Conservation (phyloP, 2,797 vertebrate genomes). For the Chrosomus eos region DNA sequence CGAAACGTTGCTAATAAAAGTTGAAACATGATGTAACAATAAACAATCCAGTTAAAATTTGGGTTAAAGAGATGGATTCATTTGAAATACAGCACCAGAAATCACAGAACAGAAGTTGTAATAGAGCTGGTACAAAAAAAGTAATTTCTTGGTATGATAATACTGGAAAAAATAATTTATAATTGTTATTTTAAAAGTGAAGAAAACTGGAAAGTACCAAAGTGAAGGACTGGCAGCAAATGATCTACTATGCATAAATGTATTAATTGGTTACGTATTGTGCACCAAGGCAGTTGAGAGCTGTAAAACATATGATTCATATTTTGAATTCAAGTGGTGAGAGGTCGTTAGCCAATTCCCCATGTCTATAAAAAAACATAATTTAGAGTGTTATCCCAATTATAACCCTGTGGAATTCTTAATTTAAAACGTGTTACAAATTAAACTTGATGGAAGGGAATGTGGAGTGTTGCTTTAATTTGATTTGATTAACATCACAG, state of each 20-base stretch:
- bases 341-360: slow-evolving; percentile 2
- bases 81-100: not conserved
- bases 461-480: slow-evolving; percentile 21
- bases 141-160: not conserved
- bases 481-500: slow-evolving; percentile 39
- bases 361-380: slow-evolving; percentile 6
- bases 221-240: not conserved
- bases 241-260: not conserved
- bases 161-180: not conserved
- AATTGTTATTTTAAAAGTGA: not conserved
- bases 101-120: not conserved
- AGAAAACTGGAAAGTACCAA: not conserved
- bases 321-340: slow-evolving; percentile 10
- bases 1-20: no score
- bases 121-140: no score
- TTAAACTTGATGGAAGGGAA: slow-evolving; percentile 39
- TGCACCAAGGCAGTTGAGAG: not conserved
- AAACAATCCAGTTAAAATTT: no score
- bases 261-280: not conserved
- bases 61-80: not conserved
- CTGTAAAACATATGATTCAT: slow-evolving; percentile 14
- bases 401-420: slow-evolving; percentile 28
- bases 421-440: slow-evolving; percentile 44
- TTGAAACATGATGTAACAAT: no score
- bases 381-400: slow-evolving; percentile 33